These are phyloP conservation scores for Benthosema pterotum DNA, from an alignment of 2,797 vertebrate species.

Conservation along the genomic window DNA sequence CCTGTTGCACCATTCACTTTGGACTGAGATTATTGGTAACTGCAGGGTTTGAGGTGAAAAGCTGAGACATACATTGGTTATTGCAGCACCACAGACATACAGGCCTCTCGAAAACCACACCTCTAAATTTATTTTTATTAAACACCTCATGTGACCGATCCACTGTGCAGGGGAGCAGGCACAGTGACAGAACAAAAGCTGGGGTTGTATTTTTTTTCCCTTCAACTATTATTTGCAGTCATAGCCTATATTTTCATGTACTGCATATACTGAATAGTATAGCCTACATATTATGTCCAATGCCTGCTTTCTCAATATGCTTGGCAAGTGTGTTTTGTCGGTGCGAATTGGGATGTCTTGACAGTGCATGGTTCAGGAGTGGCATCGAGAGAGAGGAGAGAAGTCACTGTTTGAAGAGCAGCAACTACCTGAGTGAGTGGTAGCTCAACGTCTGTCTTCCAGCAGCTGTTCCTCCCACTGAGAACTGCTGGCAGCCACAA, in stretches of 20 bases:
- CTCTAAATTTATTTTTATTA: slow-evolving; percentile 50
- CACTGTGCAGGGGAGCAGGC: background rate
- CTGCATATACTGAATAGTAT: background rate
- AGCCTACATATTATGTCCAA: background rate
- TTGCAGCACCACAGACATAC: background rate
- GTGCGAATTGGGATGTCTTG: background rate
- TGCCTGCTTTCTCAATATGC: slow-evolving; percentile 16
- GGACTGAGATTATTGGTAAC: too few species aligned
- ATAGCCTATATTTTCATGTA: background rate
- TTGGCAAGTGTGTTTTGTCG: slow-evolving; percentile 21
- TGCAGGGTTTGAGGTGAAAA: background rate
- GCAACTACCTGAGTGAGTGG: background rate
- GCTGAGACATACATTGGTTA: background rate
- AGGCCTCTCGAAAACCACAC: slow-evolving; percentile 59
- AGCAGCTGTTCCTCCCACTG: background rate
- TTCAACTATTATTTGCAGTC: background rate
- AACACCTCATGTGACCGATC: slow-evolving; percentile 33
- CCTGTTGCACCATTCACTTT: too few species aligned
- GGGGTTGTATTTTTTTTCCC: background rate
- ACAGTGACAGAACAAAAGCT: background rate
- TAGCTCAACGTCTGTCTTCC: background rate
- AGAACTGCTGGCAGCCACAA: slow-evolving; percentile 3
- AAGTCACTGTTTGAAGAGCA: background rate
- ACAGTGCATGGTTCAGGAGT: slow-evolving; percentile 7
- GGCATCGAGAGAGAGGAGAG: slow-evolving; percentile 7